Evolutionary conservation across 2,888 invertebrate species (phyloP), one percentile per base, ranked within the genome.

Genomic region (Aethes cnicana): DNA sequence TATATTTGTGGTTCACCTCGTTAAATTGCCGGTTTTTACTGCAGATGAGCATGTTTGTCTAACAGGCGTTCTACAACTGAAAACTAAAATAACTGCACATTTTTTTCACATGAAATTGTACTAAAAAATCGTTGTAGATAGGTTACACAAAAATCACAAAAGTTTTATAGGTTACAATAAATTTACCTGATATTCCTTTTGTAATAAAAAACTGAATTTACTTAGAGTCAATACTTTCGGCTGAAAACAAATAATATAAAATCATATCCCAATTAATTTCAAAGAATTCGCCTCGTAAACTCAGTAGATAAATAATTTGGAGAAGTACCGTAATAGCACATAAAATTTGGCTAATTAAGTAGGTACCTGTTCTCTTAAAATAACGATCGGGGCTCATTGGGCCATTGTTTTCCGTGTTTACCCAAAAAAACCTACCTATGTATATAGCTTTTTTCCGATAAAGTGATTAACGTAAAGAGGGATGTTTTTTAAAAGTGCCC

Each of bases 401-500:
- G 21, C 6, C 11, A 14, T 9, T 17, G 32, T 33, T 50, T 23
- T 46, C 44, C 37, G 39, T 46, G 21, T 49, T 54, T 54, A 39
- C 36, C 11, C 21, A 25, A 11, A 32, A 50, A 43, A 37, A 12
- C 7, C 37, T 32, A 33, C 37, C 20, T 37, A 33, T 44, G 52
- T 39, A n/a, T n/a, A n/a, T n/a, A n/a, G n/a, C n/a, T n/a, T n/a
- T 37, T 44, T 17, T 20, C 26, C 32, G 32, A 46, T 39, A 46
- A 46, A 37, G 44, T 44, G 44, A 52, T 52, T 52, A 52, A 52
- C 46, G 25, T 36, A 33, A 20, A 32, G 46, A 32, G 7, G 32
- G 46, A 8, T 39, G 39, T 39, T 52, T n/a, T 46, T 52, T 32
- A 46, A 39, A 39, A 52, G 46, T 52, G 46, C 44, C 52, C 39